Percentiles rank a stretch among this genome's conserved stretches.
Evolutionary conservation across 2,888 invertebrate species (phyloP).

Genomic region (Hypercompe scribonia): DNA sequence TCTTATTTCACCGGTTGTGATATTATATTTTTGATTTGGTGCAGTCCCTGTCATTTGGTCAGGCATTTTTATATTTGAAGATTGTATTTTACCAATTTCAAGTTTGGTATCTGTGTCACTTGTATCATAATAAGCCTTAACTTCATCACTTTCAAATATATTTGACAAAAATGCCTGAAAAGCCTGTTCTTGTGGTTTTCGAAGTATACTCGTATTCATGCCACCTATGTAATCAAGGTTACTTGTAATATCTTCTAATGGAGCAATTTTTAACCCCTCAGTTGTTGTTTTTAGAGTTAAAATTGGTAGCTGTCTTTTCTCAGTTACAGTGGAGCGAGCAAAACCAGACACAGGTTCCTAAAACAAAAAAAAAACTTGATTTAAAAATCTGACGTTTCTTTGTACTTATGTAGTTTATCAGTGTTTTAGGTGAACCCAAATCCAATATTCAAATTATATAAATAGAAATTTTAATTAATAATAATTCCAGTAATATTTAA

Average conservation of each 20-base stretch:
- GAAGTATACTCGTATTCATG: not conserved
- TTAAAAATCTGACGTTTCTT: not conserved
- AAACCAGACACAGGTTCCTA: not conserved
- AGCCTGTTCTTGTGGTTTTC: not conserved
- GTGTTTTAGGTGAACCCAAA: no score
- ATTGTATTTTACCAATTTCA: not conserved
- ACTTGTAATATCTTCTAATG: not conserved
- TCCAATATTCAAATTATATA: no score
- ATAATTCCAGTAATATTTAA: no score
- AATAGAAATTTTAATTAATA: no score
- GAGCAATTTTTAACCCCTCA: not conserved
- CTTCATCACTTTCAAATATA: conserved; percentile 6
- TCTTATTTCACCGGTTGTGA: no score
- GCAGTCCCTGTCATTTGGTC: not conserved
- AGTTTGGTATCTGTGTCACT: not conserved
- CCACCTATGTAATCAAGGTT: not conserved
- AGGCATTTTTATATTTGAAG: not conserved
- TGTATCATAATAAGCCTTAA: not conserved
- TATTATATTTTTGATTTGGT: not conserved
- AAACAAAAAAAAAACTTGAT: not conserved
- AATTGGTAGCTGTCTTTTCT: not conserved
- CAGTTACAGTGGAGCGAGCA: not conserved
- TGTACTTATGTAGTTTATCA: not conserved
- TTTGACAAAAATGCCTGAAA: conserved; percentile 7
- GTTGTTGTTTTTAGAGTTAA: not conserved